Evolutionary conservation across 2,888 invertebrate genomes (phyloP).

Genomic region (Pristionchus japonicus): DNA sequence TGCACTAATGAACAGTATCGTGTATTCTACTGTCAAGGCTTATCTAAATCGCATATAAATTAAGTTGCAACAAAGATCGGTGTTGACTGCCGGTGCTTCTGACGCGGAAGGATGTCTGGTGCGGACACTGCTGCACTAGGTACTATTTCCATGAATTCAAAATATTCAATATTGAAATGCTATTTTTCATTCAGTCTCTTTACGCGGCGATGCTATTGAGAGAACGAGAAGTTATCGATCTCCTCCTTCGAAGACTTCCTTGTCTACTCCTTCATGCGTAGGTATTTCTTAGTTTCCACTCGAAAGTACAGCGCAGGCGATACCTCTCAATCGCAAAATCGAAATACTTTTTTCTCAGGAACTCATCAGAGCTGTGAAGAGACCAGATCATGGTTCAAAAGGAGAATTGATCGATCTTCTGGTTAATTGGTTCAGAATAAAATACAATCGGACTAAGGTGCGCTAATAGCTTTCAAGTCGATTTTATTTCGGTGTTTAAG

Average conservation of each 20-base stretch:
- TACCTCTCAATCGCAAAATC: neutral
- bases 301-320: neutral
- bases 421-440: conserved; percentile 38
- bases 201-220: neutral
- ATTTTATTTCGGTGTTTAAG: neutral
- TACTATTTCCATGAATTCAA: no score
- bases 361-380: neutral
- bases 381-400: neutral
- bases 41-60: no score
- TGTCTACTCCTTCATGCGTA: neutral
- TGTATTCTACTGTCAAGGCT: no score
- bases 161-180: no score
- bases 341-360: neutral
- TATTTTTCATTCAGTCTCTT: no score
- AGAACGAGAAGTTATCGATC: neutral
- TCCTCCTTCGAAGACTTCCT: neutral
- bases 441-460: neutral
- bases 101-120: no score
- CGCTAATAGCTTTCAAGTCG: neutral
- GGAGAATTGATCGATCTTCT: neutral
- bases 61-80: no score
- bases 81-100: no score
- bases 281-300: no score
- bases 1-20: no score
- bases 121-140: no score